These are phyloP conservation scores for Ganaspis brasiliensis DNA, from an alignment of 2,888 invertebrate species.

Conservation along the genomic window DNA sequence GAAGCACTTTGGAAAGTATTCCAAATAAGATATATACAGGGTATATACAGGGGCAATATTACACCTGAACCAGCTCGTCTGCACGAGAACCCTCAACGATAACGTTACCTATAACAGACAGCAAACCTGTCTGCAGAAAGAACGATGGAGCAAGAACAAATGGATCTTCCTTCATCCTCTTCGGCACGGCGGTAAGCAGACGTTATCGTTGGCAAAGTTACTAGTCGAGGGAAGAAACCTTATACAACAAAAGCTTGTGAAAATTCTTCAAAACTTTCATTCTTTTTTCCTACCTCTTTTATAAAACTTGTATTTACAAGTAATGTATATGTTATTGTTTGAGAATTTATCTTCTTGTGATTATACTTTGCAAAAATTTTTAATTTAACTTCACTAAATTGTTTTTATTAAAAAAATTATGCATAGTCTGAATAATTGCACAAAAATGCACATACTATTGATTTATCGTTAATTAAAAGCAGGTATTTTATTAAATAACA, in stretches of 20 bases:
- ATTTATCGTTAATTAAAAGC: too few relatives aligned
- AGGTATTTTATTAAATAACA: too few relatives aligned
- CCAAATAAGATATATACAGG: neutral
- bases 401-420: too few relatives aligned
- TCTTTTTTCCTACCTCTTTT: neutral
- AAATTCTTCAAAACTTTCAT: slow-evolving; percentile 24
- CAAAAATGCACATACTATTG: too few relatives aligned
- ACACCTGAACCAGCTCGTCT: slow-evolving; percentile 34
- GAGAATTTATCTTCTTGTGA: too few relatives aligned
- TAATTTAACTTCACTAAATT: too few relatives aligned
- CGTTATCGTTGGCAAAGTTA: slow-evolving; percentile 46
- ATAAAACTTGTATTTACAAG: too few relatives aligned
- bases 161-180: slow-evolving; percentile 45
- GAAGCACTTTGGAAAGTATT: slow-evolving; percentile 27
- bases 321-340: too few relatives aligned
- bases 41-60: slow-evolving; percentile 31
- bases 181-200: slow-evolving; percentile 22
- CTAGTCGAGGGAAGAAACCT: slow-evolving; percentile 11
- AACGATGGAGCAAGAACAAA: slow-evolving; percentile 43
- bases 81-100: slow-evolving; percentile 40
- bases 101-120: slow-evolving; percentile 47
- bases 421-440: too few relatives aligned
- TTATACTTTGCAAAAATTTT: too few relatives aligned
- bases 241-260: slow-evolving; percentile 3
- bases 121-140: slow-evolving; percentile 36